phyloP scores from a whole-genome alignment of 2,113 vertebrate genomes.

The Chionomys nivalis region DNA sequence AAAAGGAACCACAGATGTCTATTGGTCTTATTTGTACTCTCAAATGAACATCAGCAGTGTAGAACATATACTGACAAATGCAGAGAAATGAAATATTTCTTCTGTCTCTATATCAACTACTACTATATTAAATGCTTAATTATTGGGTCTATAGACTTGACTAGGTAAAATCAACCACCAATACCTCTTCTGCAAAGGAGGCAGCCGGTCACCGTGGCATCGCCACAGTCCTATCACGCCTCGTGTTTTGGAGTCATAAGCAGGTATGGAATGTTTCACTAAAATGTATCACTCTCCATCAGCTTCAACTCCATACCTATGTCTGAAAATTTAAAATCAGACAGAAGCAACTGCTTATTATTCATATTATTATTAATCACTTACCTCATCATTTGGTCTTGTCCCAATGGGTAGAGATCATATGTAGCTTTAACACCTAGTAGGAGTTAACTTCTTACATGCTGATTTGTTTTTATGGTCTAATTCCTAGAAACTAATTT shows the following conservation, averaged over 20 bases:
- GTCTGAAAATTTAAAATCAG: background rate
- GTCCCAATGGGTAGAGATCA: background rate
- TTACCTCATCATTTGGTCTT: background rate
- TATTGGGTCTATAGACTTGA: background rate
- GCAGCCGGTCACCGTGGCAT: accelerated
- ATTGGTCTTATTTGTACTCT: background rate
- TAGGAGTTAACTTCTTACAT: background rate
- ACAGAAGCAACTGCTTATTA: no score
- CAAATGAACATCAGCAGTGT: background rate
- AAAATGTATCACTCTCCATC: background rate
- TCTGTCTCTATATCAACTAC: background rate
- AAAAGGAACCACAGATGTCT: background rate
- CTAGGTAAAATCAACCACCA: background rate
- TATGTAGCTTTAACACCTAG: background rate
- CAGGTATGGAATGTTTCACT: background rate
- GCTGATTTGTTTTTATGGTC: background rate
- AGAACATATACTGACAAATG: background rate
- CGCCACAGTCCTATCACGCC: accelerated
- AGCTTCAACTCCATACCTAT: background rate
- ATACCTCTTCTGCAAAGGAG: background rate
- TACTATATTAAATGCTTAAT: background rate
- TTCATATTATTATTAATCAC: no score
- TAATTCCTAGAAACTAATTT: background rate
- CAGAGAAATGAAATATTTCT: background rate
- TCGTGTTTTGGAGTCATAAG: background rate